Evolutionary conservation across 30 jellyfish, hydroid and myxozoan genomes (phyloP), one percentile per base, ranked within the genome.

Genomic region (Aurelia sp.): DNA sequence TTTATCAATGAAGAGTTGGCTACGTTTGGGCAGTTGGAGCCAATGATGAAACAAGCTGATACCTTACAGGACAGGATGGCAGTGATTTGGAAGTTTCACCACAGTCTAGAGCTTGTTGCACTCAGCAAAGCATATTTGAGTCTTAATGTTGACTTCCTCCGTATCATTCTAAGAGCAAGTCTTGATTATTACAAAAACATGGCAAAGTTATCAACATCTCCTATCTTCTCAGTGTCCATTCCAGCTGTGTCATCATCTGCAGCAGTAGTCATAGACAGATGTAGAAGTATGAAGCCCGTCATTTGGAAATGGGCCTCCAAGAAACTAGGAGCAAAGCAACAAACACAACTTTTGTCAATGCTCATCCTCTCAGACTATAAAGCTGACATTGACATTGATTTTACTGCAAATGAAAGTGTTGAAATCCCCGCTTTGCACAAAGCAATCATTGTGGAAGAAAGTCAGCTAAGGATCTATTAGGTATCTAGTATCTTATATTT

Each of bases 1-100:
- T 86, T 86, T 58, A 57, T 65, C 15, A 86, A 76, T 51, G 83
- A 73, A 67, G 96, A 86, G 30, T 70, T 86, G 50, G 90, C 96
- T 19, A 86, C 96, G 21, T 77, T 73, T 44, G 87, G 87, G 58
- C 96, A 86, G 90, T 61, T 86, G 33, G 90, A 86, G 71, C 86
- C 84, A 8, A 48, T 75, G 13, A 33, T 86, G 31, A 22, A n/a
- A 23, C 27, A 76, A 10, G 87, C 59, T n/a, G 22, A 13, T 23
- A 13, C 68, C 2, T 27, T 74, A 20, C 51, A 76, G 63, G 81
- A 76, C 31, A 67, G 83, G 19, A 73, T 86, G 87, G 20, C 52
- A 13, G 72, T 31, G 10, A 51, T 86, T 7, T 68, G 79, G 89
- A 86, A 86, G 86, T 40, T 86, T 22, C 96, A 86, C 55, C 83